Conservation (phyloP, 2,113 vertebrate genomes). For the Neodon shergylaensis region DNA sequence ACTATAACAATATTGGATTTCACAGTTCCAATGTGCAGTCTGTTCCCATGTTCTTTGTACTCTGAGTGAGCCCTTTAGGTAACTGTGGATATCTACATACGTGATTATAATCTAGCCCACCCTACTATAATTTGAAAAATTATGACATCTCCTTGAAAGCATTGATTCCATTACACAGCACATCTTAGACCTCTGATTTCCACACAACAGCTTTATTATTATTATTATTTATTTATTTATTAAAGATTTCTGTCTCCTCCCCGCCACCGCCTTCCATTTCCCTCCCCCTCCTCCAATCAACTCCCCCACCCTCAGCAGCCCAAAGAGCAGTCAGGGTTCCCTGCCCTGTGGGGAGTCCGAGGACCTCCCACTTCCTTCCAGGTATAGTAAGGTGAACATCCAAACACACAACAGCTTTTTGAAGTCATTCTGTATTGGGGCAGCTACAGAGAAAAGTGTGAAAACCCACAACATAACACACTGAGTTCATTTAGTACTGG, state of each 20-base stretch:
- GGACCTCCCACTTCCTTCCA: too few relatives aligned
- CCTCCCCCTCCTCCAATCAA: too few relatives aligned
- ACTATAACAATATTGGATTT: not conserved
- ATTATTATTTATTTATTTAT: too few relatives aligned
- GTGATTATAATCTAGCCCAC: not conserved
- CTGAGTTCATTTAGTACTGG: not conserved
- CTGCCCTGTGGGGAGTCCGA: too few relatives aligned
- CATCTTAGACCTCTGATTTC: not conserved
- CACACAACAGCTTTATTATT: not conserved
- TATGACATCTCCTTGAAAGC: not conserved
- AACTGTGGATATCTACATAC: not conserved
- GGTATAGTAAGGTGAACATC: too few relatives aligned
- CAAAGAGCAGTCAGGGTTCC: too few relatives aligned
- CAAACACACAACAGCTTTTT: not conserved
- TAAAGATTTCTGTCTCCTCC: too few relatives aligned
- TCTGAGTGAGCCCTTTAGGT: not conserved
- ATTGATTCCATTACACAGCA: not conserved
- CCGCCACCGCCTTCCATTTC: too few relatives aligned
- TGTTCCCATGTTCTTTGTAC: not conserved
- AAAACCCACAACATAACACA: not conserved
- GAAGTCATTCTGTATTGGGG: not conserved
- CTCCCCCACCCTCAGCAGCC: too few relatives aligned
- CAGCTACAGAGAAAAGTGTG: not conserved
- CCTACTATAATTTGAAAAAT: conserved; percentile 22
- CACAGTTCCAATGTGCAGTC: not conserved